phyloP scores from a whole-genome alignment of 2,888 invertebrate species.

The Aelia acuminata region DNA sequence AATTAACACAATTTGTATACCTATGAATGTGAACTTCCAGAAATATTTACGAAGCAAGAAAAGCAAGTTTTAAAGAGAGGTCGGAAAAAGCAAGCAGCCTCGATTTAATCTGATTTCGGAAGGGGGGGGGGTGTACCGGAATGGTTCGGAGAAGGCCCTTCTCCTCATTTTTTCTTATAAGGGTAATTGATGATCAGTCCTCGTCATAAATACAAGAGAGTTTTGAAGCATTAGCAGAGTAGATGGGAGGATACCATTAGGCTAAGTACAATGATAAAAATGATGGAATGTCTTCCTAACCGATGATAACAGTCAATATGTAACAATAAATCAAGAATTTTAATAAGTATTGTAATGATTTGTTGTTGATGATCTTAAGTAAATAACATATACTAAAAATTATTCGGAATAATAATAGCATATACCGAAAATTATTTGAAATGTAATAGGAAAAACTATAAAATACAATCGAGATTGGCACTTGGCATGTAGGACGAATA shows the following conservation, averaged over 20 bases:
- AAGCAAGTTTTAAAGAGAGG: too few species aligned
- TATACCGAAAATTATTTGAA: too few species aligned
- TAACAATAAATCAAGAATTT: neutral
- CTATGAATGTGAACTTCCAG: too few species aligned
- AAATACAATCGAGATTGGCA: too few species aligned
- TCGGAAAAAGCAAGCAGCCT: neutral
- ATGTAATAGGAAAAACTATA: too few species aligned
- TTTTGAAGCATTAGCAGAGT: slow-evolving; percentile 7
- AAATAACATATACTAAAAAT: too few species aligned
- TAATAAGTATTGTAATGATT: too few species aligned
- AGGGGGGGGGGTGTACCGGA: neutral
- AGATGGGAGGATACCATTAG: slow-evolving; percentile 14
- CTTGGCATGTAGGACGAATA: too few species aligned
- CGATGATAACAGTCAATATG: neutral
- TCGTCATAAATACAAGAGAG: neutral
- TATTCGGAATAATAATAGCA: too few species aligned
- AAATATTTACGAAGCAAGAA: too few species aligned
- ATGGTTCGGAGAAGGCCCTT: neutral
- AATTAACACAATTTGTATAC: too few species aligned
- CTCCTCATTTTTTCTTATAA: neutral
- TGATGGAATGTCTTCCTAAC: neutral
- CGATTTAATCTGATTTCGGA: neutral
- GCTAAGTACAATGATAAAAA: neutral
- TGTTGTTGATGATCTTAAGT: too few species aligned
- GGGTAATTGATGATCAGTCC: neutral